phyloP scores from a whole-genome alignment of 2,797 vertebrate species.

The Pagetopsis macropterus region DNA sequence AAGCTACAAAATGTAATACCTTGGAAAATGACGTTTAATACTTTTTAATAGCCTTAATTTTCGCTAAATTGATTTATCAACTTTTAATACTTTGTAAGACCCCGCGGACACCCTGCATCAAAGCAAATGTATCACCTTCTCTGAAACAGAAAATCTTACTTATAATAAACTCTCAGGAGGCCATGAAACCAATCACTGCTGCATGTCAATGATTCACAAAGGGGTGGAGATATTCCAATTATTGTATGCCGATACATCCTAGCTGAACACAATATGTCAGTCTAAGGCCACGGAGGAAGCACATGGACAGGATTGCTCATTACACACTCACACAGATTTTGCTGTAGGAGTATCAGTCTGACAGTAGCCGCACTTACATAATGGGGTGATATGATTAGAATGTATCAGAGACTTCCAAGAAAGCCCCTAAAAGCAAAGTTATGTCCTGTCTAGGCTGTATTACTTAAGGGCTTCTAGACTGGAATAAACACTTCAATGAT shows the following conservation, averaged over 20 bases:
- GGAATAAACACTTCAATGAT: slow-evolving; percentile 62
- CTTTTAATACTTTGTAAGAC: no score
- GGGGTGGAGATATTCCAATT: slow-evolving; percentile 14
- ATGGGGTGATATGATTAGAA: slow-evolving; percentile 44
- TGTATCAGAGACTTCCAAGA: slow-evolving; percentile 43
- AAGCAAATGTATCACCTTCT: neutral
- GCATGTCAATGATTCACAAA: slow-evolving; percentile 45
- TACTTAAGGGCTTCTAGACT: slow-evolving; percentile 37
- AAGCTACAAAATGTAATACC: no score
- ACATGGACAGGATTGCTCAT: slow-evolving; percentile 31
- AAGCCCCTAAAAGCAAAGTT: slow-evolving; percentile 72
- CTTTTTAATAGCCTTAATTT: no score
- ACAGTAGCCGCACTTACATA: slow-evolving; percentile 41
- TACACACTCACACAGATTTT: slow-evolving; percentile 21
- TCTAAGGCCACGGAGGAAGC: slow-evolving; percentile 4
- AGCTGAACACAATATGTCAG: slow-evolving; percentile 28
- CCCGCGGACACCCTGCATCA: neutral
- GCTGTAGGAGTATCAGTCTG: slow-evolving; percentile 21
- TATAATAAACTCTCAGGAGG: no score
- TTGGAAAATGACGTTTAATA: no score
- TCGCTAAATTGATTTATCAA: no score
- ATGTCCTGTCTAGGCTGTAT: slow-evolving; percentile 53
- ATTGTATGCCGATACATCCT: slow-evolving; percentile 22
- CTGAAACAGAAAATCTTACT: neutral
- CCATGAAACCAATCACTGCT: slow-evolving; percentile 3